Conservation (phyloP, 2,888 invertebrate genomes). For the Eudasyphora cyanicolor region DNA sequence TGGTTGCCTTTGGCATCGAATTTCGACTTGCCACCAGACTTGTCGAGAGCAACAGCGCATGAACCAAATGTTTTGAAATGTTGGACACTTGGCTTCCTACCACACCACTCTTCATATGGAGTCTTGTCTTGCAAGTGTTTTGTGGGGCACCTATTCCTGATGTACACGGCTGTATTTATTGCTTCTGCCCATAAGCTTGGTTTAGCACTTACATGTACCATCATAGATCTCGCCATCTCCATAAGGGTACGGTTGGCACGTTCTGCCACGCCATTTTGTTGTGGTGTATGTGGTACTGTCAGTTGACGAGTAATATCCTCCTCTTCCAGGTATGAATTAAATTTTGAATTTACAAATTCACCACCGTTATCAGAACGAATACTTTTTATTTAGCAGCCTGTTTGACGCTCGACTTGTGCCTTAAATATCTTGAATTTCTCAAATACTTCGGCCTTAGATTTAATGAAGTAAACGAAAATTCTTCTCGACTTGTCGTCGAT, state of each 20-base stretch:
- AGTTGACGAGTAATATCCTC: constrained; percentile 36
- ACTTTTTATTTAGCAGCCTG: constrained; percentile 33
- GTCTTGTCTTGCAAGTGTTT: constrained; percentile 42
- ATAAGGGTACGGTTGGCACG: no score
- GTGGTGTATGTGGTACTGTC: no score
- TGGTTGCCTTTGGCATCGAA: constrained; percentile 28
- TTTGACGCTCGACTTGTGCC: constrained; percentile 20
- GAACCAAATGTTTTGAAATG: constrained; percentile 13
- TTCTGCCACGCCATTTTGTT: no score
- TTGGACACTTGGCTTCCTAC: neutral
- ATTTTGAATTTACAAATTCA: constrained; percentile 25
- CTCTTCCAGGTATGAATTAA: constrained; percentile 23
- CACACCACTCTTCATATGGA: constrained; percentile 32
- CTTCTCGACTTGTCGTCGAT: constrained; percentile 42
- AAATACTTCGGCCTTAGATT: constrained; percentile 15
- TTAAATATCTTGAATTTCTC: constrained; percentile 3
- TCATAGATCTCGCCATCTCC: constrained; percentile 70
- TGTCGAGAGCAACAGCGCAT: constrained; percentile 27
- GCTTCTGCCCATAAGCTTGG: constrained; percentile 67
- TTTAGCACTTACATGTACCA: constrained; percentile 66
- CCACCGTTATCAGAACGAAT: constrained; percentile 51
- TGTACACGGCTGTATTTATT: constrained; percentile 61
- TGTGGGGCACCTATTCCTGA: constrained; percentile 40
- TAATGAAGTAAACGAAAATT: constrained; percentile 50
- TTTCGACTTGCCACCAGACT: no score